Evolutionary conservation across 2,113 vertebrate species (phyloP).

Genomic region (Perca flavescens): DNA sequence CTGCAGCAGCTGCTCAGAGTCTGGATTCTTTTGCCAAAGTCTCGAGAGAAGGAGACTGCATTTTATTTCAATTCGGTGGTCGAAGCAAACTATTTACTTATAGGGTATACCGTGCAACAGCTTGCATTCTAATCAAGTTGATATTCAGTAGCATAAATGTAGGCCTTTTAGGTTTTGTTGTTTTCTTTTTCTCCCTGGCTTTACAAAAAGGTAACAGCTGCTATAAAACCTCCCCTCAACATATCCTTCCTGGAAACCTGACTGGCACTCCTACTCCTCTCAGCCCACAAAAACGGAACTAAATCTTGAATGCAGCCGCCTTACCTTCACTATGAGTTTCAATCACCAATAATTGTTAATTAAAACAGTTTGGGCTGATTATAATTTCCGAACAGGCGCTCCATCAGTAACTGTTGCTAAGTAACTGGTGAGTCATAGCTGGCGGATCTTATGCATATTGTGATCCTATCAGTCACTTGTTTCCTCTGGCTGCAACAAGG

Average conservation of each 20-base stretch:
- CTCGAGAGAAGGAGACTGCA: constrained; percentile 4
- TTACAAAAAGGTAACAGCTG: neutral
- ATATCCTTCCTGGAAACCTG: neutral
- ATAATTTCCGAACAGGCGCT: constrained; percentile 47
- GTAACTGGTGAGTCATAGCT: constrained; percentile 64
- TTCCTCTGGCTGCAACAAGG: constrained; percentile 13
- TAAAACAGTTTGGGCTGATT: constrained; percentile 48
- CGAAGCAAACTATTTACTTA: neutral
- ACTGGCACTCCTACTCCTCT: neutral
- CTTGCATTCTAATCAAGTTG: neutral
- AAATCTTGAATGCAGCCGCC: neutral
- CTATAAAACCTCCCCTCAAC: neutral
- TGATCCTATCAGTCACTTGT: constrained; percentile 16
- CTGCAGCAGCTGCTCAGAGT: constrained; percentile 30
- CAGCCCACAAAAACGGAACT: neutral
- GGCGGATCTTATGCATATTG: constrained; percentile 38
- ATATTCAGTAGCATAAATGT: neutral
- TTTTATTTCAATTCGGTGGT: constrained; percentile 7
- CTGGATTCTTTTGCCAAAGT: neutral
- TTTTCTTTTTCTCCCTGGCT: neutral
- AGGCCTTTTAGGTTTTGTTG: neutral
- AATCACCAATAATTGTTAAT: constrained; percentile 21
- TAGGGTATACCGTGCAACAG: neutral
- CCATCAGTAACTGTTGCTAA: constrained; percentile 67
- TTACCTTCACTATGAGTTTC: neutral